Percentiles rank a stretch among this genome's conserved stretches.
Evolutionary conservation across 2,888 invertebrate genomes (phyloP).

Genomic region (Maniola hyperantus): DNA sequence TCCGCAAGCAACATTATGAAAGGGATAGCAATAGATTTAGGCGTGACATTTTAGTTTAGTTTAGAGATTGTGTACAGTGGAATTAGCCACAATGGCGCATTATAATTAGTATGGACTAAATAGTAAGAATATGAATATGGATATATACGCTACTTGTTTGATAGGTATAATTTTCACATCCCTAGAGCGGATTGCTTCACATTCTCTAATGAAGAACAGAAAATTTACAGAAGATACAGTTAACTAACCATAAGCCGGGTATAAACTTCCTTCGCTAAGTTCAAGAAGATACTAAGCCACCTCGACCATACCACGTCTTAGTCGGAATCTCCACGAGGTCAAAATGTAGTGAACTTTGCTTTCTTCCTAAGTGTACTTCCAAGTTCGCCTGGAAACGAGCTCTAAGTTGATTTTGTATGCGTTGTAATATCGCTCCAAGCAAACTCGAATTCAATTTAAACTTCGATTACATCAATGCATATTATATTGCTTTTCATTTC

Average conservation of each 20-base stretch:
- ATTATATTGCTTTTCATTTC: slow-evolving; percentile 15
- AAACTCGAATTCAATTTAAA: slow-evolving; percentile 27
- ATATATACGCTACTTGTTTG: too few relatives aligned
- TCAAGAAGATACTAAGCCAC: slow-evolving; percentile 21
- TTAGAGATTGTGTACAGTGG: too few relatives aligned
- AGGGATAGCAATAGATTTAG: too few relatives aligned
- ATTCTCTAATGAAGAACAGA: background rate
- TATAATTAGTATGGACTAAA: too few relatives aligned
- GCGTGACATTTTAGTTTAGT: too few relatives aligned
- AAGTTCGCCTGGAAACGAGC: slow-evolving; percentile 23
- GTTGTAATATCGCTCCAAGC: slow-evolving; percentile 18
- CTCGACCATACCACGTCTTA: slow-evolving; percentile 19
- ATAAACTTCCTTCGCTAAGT: slow-evolving; percentile 17
- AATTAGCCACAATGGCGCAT: too few relatives aligned
- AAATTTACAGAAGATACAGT: background rate
- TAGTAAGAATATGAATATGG: too few relatives aligned
- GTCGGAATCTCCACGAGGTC: slow-evolving; percentile 20
- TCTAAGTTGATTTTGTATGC: slow-evolving; percentile 27
- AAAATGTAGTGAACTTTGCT: slow-evolving; percentile 24
- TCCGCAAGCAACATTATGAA: too few relatives aligned
- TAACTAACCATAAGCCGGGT: slow-evolving; percentile 26
- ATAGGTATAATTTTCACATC: too few relatives aligned
- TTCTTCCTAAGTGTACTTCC: slow-evolving; percentile 26
- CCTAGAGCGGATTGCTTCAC: background rate
- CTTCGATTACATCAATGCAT: slow-evolving; percentile 24